Evolutionary conservation across 2,888 invertebrate genomes (phyloP), one percentile per base, ranked within the genome.

Genomic region (Malachius bipustulatus): DNA sequence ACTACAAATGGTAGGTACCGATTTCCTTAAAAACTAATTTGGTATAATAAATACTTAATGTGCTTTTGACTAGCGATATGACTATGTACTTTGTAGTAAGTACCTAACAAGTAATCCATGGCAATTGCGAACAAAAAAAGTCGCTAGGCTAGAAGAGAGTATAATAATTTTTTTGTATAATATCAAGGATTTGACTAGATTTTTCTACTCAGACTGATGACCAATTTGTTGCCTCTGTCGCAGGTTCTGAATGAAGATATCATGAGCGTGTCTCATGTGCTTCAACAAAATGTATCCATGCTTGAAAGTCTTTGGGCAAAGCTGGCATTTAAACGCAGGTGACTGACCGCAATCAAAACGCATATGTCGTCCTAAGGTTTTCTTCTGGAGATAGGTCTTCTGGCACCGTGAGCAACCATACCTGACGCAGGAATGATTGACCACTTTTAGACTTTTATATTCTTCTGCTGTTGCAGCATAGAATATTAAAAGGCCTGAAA

Each of bases 291-390:
- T 55, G 35, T 59, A 58, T 2, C 59, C 56, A 33, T 59, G 59
- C 36, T 56, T 57, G 42, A 56, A 57, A 27, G 52, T 50, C 42
- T 57, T 56, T 12, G 48, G 42, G 32, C 60, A 60, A 31, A 57
- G 42, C 28, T 58, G 54, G 38, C 60, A 60, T 2, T 49, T 46
- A 44, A 60, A 61, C 3, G 58, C 53, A 0, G 60, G 61, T 34
- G 47, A 54, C 37, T 57, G 56, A 1, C 66, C 66, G 43, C 68
- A 69, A 48, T 68, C 68, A 44, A 64, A 62, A 28, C 63, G 56
- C 36, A 61, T 54, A 48, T 69, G 68, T 16, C 66, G 51, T 2
- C 60, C 60, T 26, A 60, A 45, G 2, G 58, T 60, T 47, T 60
- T 58, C 55, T 60, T 59, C 45, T 59, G 59, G 26, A 56, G 50